phyloP scores from a whole-genome alignment of 2,797 vertebrate genomes.

The Halcyon badia region DNA sequence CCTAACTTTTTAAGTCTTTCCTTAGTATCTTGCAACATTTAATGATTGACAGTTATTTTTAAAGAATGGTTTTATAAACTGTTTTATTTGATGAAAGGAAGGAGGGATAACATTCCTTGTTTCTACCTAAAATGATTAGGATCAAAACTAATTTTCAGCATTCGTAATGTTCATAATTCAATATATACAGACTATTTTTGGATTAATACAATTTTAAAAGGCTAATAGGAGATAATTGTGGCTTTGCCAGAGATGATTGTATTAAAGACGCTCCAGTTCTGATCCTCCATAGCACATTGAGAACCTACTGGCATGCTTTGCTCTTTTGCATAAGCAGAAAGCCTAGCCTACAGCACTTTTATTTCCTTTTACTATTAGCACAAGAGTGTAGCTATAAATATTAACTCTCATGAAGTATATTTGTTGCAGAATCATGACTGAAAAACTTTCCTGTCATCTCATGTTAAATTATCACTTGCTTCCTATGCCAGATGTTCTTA shows the following conservation, averaged over 20 bases:
- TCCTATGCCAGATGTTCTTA: neutral
- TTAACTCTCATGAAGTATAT: neutral
- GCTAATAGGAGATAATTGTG: neutral
- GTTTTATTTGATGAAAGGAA: neutral
- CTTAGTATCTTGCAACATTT: neutral
- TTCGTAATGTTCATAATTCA: neutral
- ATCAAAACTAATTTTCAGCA: conserved; percentile 23
- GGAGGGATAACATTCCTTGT: neutral
- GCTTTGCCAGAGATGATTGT: conserved; percentile 21
- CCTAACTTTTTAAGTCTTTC: neutral
- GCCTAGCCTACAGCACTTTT: neutral
- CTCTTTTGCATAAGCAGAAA: conserved; percentile 15
- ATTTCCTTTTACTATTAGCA: conserved; percentile 11
- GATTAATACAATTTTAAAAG: conserved; percentile 24
- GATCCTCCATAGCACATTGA: neutral
- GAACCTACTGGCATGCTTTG: neutral
- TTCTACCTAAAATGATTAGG: neutral
- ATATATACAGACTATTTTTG: conserved; percentile 7
- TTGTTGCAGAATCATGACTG: neutral
- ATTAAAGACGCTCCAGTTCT: neutral
- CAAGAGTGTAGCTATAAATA: conserved; percentile 2
- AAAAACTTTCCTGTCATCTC: neutral
- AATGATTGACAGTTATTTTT: neutral
- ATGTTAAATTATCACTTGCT: neutral
- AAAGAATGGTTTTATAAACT: neutral